Conservation (phyloP, 2,888 invertebrate species). For the Abrostola tripartita region DNA sequence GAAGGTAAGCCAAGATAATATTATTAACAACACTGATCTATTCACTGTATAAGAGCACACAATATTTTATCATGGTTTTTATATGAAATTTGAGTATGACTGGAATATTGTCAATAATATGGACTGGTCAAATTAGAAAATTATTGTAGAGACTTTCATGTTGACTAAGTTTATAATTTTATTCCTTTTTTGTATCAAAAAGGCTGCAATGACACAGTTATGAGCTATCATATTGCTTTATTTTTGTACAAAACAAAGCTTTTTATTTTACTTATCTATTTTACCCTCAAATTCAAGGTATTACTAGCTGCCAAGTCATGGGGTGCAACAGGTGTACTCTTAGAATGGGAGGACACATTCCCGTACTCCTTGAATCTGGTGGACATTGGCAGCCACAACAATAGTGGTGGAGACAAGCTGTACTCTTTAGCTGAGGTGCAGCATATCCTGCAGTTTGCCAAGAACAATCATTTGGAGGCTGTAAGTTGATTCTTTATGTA, state of each 20-base stretch:
- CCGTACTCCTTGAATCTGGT: slow-evolving; percentile 91
- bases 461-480: slow-evolving; percentile 90
- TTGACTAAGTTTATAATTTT: no score
- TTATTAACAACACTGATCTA: neutral
- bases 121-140: no score
- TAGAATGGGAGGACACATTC: slow-evolving; percentile 97
- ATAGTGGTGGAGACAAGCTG: slow-evolving; percentile 87
- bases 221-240: no score
- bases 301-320: slow-evolving; percentile 80
- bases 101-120: no score
- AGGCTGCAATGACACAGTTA: no score
- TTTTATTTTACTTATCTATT: no score
- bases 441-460: slow-evolving; percentile 90
- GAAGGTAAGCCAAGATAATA: slow-evolving; percentile 65
- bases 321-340: slow-evolving; percentile 93
- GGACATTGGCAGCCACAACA: slow-evolving; percentile 87
- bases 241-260: no score
- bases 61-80: neutral
- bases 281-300: slow-evolving; percentile 56
- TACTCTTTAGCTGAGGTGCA: slow-evolving; percentile 91
- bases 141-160: no score
- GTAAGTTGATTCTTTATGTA: slow-evolving; percentile 74
- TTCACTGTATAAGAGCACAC: neutral
- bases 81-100: no score
- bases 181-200: no score